Base-by-base conservation (phyloP, 2,888 invertebrate species). In the Orthosia gracilis region DNA sequence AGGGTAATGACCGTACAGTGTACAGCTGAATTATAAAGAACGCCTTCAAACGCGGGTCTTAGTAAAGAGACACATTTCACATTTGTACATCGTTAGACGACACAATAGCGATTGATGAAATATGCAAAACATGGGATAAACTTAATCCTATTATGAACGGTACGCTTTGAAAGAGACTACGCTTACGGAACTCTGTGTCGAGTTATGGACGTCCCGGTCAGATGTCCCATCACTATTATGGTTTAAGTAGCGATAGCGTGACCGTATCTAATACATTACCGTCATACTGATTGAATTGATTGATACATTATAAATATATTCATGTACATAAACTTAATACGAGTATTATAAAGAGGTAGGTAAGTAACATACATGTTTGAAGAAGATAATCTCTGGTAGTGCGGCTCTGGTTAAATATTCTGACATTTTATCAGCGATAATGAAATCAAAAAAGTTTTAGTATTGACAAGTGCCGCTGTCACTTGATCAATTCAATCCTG, bases 61-160 rank as follows among this genome's bases (percentile, higher is more conserved):
- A 91, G 91, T 93, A 93, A 93, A 90, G 86, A 88, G 88, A 87
- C 87, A 89, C 94, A 94, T 96, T 94, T 95, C 88, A 89, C 94
- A 94, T 96, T 95, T 95, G 94, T 93, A 92, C 88, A 92, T 94
- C 92, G 92, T 96, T 95, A 95, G 92, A 78, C 87, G 75, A 83
- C 89, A 90, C 94, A 95, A 95, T 93, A 88, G 90, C 89, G 88
- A 93, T 93, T 92, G 92, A 95, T 96, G 88, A 93, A 95, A 94
- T 95, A 96, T 96, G 94, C 94, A 96, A 94, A 95, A 89, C 82
- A 72, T 82, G 78, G 87, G 87, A 78, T 83, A 72, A 82, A 83
- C 82, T 77, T 90, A 89, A 92, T 90, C 90, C 89, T 88, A 91
- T 92, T 90, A 91, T 79, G 54, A 61, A 23, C 23, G 78, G 83